These are phyloP conservation scores for Babylonia areolata DNA, from an alignment of 1,140 invertebrate species.

Conservation along the genomic window DNA sequence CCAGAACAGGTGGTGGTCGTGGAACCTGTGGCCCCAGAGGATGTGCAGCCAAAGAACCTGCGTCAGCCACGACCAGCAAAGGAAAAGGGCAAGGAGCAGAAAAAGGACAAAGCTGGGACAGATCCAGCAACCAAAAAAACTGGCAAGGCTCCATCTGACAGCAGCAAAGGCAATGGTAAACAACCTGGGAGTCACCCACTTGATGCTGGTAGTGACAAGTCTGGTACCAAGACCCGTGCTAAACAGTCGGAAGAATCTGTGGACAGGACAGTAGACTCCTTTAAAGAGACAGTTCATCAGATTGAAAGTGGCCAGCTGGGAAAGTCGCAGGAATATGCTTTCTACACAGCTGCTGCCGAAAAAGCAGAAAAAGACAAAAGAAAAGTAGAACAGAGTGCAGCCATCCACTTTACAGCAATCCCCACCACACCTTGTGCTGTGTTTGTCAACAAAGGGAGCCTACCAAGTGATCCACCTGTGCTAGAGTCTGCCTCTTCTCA, in stretches of 20 bases:
- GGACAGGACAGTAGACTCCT: neutral
- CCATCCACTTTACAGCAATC: constrained; percentile 51
- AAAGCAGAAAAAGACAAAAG: constrained; percentile 57
- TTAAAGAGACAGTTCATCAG: constrained; percentile 12
- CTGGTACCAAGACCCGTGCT: neutral
- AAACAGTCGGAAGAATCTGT: constrained; percentile 18
- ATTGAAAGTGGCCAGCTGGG: constrained; percentile 41
- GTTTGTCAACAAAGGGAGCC: constrained; percentile 43
- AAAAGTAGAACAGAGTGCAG: neutral
- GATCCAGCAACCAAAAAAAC: neutral
- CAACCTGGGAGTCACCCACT: neutral
- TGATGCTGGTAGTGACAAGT: neutral
- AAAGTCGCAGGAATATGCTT: constrained; percentile 58
- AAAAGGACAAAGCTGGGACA: neutral
- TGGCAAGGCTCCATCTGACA: neutral
- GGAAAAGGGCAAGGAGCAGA: neutral
- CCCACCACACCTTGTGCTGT: constrained; percentile 62
- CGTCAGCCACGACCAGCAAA: neutral
- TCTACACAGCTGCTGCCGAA: constrained; percentile 62
- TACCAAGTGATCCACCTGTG: neutral
- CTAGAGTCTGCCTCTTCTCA: too few species aligned
- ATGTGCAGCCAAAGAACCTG: constrained; percentile 7
- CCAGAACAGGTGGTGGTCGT: constrained; percentile 63
- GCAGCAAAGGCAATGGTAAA: neutral
- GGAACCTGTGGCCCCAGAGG: constrained; percentile 59